phyloP scores from a whole-genome alignment of 2,113 vertebrate species.

The Prinia subflava region DNA sequence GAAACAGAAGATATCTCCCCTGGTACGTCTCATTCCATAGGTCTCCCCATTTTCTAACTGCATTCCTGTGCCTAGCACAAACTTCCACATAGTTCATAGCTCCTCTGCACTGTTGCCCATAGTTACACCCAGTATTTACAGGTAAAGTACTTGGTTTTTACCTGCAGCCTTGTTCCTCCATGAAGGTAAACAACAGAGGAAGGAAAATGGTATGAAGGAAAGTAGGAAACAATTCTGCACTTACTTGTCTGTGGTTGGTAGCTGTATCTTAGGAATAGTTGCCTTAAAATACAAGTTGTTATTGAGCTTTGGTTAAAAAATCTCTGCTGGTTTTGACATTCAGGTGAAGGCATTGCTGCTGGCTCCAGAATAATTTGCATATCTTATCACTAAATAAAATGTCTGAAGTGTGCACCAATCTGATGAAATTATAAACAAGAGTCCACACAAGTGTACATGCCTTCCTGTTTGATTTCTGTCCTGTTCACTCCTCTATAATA shows the following conservation, averaged over 20 bases:
- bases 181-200: neutral
- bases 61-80: neutral
- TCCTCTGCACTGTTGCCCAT: neutral
- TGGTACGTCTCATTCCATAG: neutral
- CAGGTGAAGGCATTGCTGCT: constrained; percentile 67
- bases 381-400: constrained; percentile 68
- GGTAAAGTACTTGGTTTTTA: neutral
- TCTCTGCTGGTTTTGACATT: constrained; percentile 68
- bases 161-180: neutral
- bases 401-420: constrained; percentile 60
- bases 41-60: neutral
- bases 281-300: constrained; percentile 35
- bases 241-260: constrained; percentile 11
- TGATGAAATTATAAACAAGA: constrained; percentile 74
- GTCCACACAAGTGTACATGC: constrained; percentile 29
- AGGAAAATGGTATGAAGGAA: neutral
- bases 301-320: constrained; percentile 66
- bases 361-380: constrained; percentile 71
- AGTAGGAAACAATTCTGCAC: neutral
- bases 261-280: neutral
- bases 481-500: constrained; percentile 62
- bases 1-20: neutral
- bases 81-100: neutral
- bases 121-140: neutral
- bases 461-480: constrained; percentile 22